Evolutionary conservation across 2,888 invertebrate species (phyloP).

Genomic region (Cheilosia impressa): DNA sequence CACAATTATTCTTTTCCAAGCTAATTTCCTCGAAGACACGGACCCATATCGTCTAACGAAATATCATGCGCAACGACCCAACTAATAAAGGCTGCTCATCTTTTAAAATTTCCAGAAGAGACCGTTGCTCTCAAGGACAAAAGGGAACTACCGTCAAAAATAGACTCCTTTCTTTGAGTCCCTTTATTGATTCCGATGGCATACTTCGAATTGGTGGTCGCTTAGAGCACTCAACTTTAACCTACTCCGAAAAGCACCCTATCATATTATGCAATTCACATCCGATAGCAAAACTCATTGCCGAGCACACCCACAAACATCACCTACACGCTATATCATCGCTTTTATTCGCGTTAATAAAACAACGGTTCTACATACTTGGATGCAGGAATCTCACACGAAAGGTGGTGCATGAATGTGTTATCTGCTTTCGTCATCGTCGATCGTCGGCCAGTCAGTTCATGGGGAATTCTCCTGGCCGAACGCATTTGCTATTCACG

Average conservation of each 20-base stretch:
- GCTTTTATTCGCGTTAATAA: constrained; percentile 15
- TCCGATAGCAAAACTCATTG: constrained; percentile 8
- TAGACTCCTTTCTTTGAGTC: not conserved
- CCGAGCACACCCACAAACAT: constrained; percentile 5
- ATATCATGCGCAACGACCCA: not conserved
- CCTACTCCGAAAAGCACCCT: constrained; percentile 31
- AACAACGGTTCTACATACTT: constrained; percentile 26
- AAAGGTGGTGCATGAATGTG: constrained; percentile 1
- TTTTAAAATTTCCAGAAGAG: not conserved
- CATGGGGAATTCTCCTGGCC: constrained; percentile 49
- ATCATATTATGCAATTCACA: constrained; percentile 31
- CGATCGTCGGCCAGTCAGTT: constrained; percentile 30
- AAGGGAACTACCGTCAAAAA: not conserved
- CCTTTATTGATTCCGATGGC: constrained; percentile 1
- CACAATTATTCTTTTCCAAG: too few relatives aligned
- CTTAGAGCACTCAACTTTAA: constrained; percentile 10
- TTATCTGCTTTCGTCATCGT: constrained; percentile 7
- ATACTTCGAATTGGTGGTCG: constrained; percentile 37
- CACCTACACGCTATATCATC: not conserved
- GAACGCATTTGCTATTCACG: constrained; percentile 41
- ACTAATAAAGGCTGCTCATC: constrained; percentile 3
- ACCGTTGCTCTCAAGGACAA: not conserved
- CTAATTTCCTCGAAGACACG: not conserved
- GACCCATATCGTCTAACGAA: not conserved
- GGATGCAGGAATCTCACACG: constrained; percentile 22